phyloP scores from a whole-genome alignment of 2,113 vertebrate genomes.

The Symphodus melops region DNA sequence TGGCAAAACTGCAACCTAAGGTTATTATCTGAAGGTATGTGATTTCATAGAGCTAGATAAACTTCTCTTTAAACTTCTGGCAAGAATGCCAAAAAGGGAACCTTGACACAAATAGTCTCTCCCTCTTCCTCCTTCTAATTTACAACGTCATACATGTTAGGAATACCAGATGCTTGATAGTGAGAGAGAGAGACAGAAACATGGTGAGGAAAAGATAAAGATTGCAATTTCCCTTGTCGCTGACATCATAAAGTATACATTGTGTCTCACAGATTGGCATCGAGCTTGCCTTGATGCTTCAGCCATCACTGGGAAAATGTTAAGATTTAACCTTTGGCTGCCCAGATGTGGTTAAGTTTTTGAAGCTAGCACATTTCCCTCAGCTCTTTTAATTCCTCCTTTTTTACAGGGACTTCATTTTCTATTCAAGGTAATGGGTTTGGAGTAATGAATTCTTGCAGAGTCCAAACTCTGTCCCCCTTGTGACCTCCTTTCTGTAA shows the following conservation, averaged over 20 bases:
- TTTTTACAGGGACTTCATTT: slow-evolving; percentile 73
- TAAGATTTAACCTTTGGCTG: slow-evolving; percentile 74
- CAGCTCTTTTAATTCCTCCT: slow-evolving; percentile 62
- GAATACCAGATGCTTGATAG: slow-evolving; percentile 54
- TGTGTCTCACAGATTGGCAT: slow-evolving; percentile 70
- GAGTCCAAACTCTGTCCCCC: slow-evolving; percentile 69
- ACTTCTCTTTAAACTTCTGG: slow-evolving; percentile 35
- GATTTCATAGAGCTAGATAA: slow-evolving; percentile 52
- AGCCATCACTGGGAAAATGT: slow-evolving; percentile 65
- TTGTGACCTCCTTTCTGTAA: slow-evolving; percentile 77
- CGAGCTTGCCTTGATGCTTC: slow-evolving; percentile 50
- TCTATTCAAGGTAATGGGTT: slow-evolving; percentile 75
- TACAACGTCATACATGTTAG: slow-evolving; percentile 68
- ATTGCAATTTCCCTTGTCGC: slow-evolving; percentile 81
- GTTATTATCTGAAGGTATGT: slow-evolving; percentile 47
- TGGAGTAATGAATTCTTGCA: slow-evolving; percentile 76
- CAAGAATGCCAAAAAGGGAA: slow-evolving; percentile 32
- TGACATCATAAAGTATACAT: slow-evolving; percentile 76
- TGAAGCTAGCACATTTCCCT: slow-evolving; percentile 54
- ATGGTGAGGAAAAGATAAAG: too few relatives aligned
- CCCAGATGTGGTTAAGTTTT: slow-evolving; percentile 54
- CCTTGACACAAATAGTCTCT: slow-evolving; percentile 17
- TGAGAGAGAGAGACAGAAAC: slow-evolving; percentile 5
- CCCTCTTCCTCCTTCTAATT: slow-evolving; percentile 72
- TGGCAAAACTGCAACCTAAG: slow-evolving; percentile 13